Evolutionary conservation across 2,888 invertebrate species (phyloP).

Genomic region (Atrina japonica): DNA sequence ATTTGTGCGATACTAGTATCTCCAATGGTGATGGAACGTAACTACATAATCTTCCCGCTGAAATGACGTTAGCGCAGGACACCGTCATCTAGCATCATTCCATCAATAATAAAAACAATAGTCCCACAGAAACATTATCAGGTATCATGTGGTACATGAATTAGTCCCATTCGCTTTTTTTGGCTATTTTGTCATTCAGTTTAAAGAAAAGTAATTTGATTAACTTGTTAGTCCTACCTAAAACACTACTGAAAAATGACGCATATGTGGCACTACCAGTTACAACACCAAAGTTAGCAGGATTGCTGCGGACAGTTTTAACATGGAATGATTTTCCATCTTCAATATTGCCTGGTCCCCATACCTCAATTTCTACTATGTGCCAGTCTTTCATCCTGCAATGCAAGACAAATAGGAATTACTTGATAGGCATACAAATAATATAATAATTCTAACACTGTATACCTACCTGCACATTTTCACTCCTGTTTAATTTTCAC

Average conservation of each 20-base stretch:
- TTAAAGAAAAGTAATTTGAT: neutral
- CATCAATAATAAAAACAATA: neutral
- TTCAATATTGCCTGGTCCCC: constrained; percentile 75
- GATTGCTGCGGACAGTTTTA: constrained; percentile 82
- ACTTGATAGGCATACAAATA: too few species aligned
- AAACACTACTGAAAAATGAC: constrained; percentile 82
- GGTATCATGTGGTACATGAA: too few species aligned
- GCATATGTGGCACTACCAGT: constrained; percentile 83
- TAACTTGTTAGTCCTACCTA: constrained; percentile 70
- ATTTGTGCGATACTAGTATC: too few species aligned
- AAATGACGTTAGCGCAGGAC: too few species aligned
- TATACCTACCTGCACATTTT: too few species aligned
- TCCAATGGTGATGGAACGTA: too few species aligned
- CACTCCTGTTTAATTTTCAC: too few species aligned
- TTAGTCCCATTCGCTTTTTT: neutral
- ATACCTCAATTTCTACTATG: constrained; percentile 82
- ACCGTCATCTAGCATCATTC: too few species aligned
- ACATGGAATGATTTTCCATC: constrained; percentile 75
- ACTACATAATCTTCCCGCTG: too few species aligned
- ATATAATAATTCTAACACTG: too few species aligned
- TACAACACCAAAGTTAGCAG: constrained; percentile 82
- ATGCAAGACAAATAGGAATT: too few species aligned
- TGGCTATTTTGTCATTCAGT: neutral
- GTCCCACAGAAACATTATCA: too few species aligned
- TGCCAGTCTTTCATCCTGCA: constrained; percentile 82